Percentiles rank a stretch among this genome's conserved stretches.
phyloP scores from a whole-genome alignment of 92 coral and sea anemone genomes.

The Palythoa caribaeorum region DNA sequence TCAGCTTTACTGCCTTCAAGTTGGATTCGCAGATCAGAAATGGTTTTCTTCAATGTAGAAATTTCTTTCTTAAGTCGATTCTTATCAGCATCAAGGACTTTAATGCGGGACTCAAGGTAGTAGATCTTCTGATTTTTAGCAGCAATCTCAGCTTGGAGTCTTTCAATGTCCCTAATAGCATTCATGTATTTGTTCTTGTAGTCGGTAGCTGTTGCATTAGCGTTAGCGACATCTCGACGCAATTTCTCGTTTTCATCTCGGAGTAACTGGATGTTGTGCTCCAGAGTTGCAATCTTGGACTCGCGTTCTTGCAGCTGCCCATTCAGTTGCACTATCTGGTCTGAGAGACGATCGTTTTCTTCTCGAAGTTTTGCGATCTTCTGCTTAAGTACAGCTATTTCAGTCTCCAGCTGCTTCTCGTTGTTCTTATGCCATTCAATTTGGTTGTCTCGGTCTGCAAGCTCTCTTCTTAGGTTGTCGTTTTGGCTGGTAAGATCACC shows the following conservation, averaged over 20 bases:
- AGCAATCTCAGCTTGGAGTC: slow-evolving; percentile 75
- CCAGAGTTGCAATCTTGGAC: slow-evolving; percentile 86
- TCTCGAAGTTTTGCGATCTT: slow-evolving; percentile 87
- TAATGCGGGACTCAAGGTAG: slow-evolving; percentile 80
- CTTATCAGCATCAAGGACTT: slow-evolving; percentile 77
- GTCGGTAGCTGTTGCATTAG: slow-evolving; percentile 89
- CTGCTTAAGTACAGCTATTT: slow-evolving; percentile 83
- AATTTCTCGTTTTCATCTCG: slow-evolving; percentile 90
- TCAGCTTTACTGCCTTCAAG: slow-evolving; percentile 82
- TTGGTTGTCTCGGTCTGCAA: slow-evolving; percentile 82
- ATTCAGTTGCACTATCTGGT: slow-evolving; percentile 76
- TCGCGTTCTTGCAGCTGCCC: slow-evolving; percentile 87
- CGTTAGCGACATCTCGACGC: slow-evolving; percentile 81
- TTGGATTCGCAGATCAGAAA: slow-evolving; percentile 82
- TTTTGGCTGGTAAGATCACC: slow-evolving; percentile 67
- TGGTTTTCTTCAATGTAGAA: slow-evolving; percentile 70
- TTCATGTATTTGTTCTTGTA: slow-evolving; percentile 89
- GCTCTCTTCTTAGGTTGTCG: slow-evolving; percentile 66
- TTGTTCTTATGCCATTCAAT: slow-evolving; percentile 87
- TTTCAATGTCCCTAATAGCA: slow-evolving; percentile 78
- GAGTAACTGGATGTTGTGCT: slow-evolving; percentile 78
- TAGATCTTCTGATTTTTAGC: slow-evolving; percentile 84
- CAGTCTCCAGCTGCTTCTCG: slow-evolving; percentile 86
- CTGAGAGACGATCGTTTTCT: slow-evolving; percentile 78
- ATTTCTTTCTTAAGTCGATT: slow-evolving; percentile 74